Evolutionary conservation across 2,888 invertebrate genomes (phyloP).

Genomic region (Cactoblastis cactorum): DNA sequence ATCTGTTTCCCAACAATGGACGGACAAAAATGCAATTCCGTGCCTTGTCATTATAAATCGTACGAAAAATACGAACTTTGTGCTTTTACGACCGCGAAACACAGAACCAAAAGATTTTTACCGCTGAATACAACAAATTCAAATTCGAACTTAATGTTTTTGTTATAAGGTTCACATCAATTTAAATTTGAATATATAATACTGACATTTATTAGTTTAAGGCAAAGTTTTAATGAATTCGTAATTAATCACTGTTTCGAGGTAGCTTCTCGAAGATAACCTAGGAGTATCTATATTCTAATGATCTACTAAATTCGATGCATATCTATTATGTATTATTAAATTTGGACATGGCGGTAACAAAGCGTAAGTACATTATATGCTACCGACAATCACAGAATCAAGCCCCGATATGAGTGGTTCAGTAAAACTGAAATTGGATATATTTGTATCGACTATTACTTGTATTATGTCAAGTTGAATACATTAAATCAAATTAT

Average conservation of each 20-base stretch:
- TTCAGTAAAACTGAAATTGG: too few relatives aligned
- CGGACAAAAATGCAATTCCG: constrained; percentile 61
- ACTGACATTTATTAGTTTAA: constrained; percentile 26
- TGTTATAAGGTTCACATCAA: background rate
- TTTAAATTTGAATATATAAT: background rate
- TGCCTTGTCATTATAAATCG: constrained; percentile 69
- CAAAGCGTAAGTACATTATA: too few relatives aligned
- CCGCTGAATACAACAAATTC: background rate
- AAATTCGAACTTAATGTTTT: constrained; percentile 18
- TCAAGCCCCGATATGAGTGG: too few relatives aligned
- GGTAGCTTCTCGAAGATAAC: constrained; percentile 31
- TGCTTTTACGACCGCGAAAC: constrained; percentile 40
- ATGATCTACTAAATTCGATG: background rate
- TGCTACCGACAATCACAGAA: too few relatives aligned
- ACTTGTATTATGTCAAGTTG: too few relatives aligned
- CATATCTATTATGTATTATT: too few relatives aligned
- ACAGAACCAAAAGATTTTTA: constrained; percentile 8
- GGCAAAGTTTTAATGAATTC: constrained; percentile 57
- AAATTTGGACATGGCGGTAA: too few relatives aligned
- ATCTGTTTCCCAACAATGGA: constrained; percentile 50
- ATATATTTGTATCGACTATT: too few relatives aligned
- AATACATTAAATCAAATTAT: too few relatives aligned
- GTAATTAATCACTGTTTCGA: constrained; percentile 49
- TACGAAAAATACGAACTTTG: constrained; percentile 61
- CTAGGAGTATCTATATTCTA: constrained; percentile 14